phyloP scores from a whole-genome alignment of 2,113 vertebrate species.

The Xiphorhynchus elegans region DNA sequence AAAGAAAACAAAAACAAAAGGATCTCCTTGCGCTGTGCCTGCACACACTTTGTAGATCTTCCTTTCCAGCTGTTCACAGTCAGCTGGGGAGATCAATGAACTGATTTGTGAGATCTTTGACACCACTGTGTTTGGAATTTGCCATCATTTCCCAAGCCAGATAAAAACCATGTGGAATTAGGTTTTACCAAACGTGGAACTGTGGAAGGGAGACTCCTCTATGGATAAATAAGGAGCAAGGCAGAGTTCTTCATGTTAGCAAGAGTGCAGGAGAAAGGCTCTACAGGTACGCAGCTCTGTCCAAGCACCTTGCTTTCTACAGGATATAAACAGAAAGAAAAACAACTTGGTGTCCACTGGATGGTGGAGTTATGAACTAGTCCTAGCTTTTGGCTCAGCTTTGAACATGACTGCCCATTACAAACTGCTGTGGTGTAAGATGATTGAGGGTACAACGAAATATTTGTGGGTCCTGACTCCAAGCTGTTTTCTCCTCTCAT shows the following conservation, averaged over 20 bases:
- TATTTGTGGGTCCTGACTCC: neutral
- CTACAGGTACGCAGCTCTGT: neutral
- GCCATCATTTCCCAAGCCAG: neutral
- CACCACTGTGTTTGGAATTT: neutral
- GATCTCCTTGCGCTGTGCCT: neutral
- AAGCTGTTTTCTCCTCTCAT: neutral
- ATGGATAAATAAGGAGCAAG: neutral
- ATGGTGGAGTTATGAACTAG: neutral
- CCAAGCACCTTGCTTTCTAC: neutral
- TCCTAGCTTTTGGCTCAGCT: neutral
- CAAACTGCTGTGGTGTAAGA: neutral
- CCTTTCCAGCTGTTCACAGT: neutral
- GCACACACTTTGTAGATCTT: neutral
- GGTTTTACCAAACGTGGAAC: neutral
- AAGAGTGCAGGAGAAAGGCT: neutral
- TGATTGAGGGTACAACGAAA: neutral
- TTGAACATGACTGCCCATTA: neutral
- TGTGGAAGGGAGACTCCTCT: neutral
- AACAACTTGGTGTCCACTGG: neutral
- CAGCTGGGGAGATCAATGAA: neutral
- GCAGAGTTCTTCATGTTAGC: fast-evolving
- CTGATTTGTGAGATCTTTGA: neutral
- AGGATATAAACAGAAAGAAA: neutral
- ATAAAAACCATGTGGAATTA: neutral
- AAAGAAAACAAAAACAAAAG: neutral